phyloP scores from a whole-genome alignment of 2,888 invertebrate genomes.

The Brachynemurus nebulosus region DNA sequence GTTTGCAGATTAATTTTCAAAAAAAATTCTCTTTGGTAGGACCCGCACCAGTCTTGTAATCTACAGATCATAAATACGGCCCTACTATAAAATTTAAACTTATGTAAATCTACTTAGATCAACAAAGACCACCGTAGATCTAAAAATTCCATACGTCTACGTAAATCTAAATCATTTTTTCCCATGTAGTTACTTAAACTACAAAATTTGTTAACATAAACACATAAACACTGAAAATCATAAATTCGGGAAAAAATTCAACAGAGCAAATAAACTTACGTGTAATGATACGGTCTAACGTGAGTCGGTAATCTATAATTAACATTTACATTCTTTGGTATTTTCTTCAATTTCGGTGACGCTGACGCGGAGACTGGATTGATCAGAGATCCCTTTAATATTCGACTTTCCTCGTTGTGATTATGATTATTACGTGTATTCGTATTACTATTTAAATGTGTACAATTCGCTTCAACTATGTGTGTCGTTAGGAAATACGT shows the following conservation, averaged over 20 bases:
- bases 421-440: background rate
- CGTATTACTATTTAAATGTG: background rate
- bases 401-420: background rate
- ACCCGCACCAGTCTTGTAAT: too few relatives aligned
- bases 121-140: too few relatives aligned
- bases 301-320: constrained; percentile 25
- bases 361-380: constrained; percentile 8
- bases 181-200: too few relatives aligned
- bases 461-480: background rate
- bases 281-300: constrained; percentile 26
- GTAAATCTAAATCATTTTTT: too few relatives aligned
- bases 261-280: constrained; percentile 20
- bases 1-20: too few relatives aligned
- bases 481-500: constrained; percentile 25
- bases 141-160: too few relatives aligned
- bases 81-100: too few relatives aligned
- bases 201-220: too few relatives aligned
- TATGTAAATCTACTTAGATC: too few relatives aligned
- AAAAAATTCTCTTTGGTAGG: too few relatives aligned
- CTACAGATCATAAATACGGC: too few relatives aligned
- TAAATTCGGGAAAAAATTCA: background rate
- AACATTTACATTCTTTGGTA: constrained; percentile 9
- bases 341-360: constrained; percentile 5
- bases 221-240: too few relatives aligned
- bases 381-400: background rate